A percentile compares a stretch with the other conserved stretches of the same genome.
Evolutionary conservation across 2,797 vertebrate genomes (phyloP).

Genomic region (Hypotaenidia okinawae): DNA sequence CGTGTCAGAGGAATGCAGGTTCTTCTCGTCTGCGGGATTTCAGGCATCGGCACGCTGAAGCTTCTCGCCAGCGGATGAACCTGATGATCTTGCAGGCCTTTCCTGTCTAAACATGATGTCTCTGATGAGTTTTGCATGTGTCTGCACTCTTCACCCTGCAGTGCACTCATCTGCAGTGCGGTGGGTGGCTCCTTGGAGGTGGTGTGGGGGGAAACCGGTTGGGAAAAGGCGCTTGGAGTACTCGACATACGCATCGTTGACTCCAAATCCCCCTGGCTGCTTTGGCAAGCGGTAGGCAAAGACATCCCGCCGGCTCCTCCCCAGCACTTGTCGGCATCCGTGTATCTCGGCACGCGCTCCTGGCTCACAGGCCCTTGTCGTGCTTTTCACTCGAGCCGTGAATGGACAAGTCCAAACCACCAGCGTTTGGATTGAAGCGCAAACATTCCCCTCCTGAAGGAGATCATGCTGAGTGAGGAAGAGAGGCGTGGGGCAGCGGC

Average conservation of each 20-base stretch:
- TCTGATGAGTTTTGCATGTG: not conserved
- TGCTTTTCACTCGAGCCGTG: not conserved
- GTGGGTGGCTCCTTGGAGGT: not conserved
- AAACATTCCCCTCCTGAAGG: not conserved
- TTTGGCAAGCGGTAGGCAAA: not conserved
- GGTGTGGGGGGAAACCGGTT: accelerated
- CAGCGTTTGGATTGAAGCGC: not conserved
- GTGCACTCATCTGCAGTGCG: accelerated
- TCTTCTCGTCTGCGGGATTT: not conserved
- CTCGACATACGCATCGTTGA: accelerated
- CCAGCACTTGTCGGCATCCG: not conserved
- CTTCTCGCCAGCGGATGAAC: not conserved
- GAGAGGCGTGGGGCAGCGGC: accelerated
- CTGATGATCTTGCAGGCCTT: not conserved
- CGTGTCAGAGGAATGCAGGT: not conserved
- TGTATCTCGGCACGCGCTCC: not conserved
- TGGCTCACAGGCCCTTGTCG: not conserved
- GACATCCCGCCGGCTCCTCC: not conserved
- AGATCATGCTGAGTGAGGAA: not conserved
- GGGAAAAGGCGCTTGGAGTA: not conserved
- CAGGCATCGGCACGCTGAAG: not conserved
- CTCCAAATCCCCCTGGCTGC: not conserved
- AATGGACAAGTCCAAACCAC: not conserved
- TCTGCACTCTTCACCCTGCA: not conserved
- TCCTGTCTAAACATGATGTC: not conserved